Percentiles rank a stretch among this genome's conserved stretches.
Conservation (phyloP, 2,888 invertebrate species). For the Campaea margaritaria region DNA sequence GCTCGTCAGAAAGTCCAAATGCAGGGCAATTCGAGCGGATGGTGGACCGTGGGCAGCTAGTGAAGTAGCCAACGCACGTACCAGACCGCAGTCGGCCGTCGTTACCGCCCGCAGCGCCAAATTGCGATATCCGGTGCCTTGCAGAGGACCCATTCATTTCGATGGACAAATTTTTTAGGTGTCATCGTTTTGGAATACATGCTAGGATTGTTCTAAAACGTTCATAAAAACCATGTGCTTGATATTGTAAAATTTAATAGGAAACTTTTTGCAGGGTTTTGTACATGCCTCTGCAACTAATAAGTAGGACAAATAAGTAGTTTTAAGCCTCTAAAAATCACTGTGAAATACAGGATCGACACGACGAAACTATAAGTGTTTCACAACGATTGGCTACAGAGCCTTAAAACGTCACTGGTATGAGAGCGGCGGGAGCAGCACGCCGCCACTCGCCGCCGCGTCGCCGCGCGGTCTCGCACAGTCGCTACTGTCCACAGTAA, state of each 20-base stretch:
- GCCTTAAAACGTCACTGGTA: not conserved
- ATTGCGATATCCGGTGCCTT: constrained; percentile 68
- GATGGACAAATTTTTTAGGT: too few relatives aligned
- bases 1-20: constrained; percentile 37
- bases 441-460: constrained; percentile 35
- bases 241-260: too few relatives aligned
- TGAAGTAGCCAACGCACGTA: constrained; percentile 67
- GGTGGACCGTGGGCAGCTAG: constrained; percentile 46
- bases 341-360: too few relatives aligned
- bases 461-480: constrained; percentile 25
- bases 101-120: constrained; percentile 74
- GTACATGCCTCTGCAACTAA: too few relatives aligned
- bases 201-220: too few relatives aligned
- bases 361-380: too few relatives aligned
- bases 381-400: not conserved
- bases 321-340: too few relatives aligned
- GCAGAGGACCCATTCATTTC: not conserved
- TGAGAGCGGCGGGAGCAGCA: constrained; percentile 18
- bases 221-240: too few relatives aligned
- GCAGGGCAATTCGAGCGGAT: constrained; percentile 34
- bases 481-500: constrained; percentile 59
- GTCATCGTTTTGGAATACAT: too few relatives aligned
- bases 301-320: too few relatives aligned
- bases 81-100: constrained; percentile 59
- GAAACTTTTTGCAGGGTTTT: too few relatives aligned